Evolutionary conservation across 1,140 invertebrate genomes (phyloP).

Genomic region (Brachionus rubens): DNA sequence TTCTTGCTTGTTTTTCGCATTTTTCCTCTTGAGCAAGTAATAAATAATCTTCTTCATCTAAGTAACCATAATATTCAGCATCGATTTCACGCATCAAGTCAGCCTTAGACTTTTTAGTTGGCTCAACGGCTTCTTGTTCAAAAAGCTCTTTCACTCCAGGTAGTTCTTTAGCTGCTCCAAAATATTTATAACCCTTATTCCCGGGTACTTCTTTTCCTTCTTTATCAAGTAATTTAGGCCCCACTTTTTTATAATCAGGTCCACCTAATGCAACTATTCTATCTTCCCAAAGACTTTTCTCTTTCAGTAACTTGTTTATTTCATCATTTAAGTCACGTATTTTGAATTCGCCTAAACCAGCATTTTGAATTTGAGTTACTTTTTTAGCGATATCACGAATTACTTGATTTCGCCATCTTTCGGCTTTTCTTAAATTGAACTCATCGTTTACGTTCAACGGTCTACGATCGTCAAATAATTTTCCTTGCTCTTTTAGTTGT

Average conservation of each 20-base stretch:
- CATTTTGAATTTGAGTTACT: constrained; percentile 98
- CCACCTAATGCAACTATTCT: constrained; percentile 92
- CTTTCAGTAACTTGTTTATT: constrained; percentile 92
- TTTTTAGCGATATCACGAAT: constrained; percentile 95
- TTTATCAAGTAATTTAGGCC: constrained; percentile 88
- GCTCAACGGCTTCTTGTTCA: constrained; percentile 83
- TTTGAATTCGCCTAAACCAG: constrained; percentile 93
- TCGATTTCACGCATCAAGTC: constrained; percentile 97
- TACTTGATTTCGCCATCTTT: constrained; percentile 92
- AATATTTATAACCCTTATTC: constrained; percentile 88
- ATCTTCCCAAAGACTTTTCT: constrained; percentile 92
- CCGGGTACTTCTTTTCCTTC: constrained; percentile 91
- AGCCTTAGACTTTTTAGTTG: constrained; percentile 82
- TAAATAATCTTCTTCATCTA: constrained; percentile 95
- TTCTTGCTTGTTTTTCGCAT: constrained; percentile 67
- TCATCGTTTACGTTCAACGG: constrained; percentile 91
- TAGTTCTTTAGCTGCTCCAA: constrained; percentile 96
- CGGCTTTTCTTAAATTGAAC: constrained; percentile 78
- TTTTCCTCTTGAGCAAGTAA: constrained; percentile 80
- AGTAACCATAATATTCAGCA: constrained; percentile 96
- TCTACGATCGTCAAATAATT: constrained; percentile 66
- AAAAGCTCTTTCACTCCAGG: constrained; percentile 95
- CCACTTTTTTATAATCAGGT: constrained; percentile 81
- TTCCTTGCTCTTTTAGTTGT: constrained; percentile 76
- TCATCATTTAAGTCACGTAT: constrained; percentile 98